Evolutionary conservation across 2,113 vertebrate genomes (phyloP).

Genomic region (Miniopterus natalensis): DNA sequence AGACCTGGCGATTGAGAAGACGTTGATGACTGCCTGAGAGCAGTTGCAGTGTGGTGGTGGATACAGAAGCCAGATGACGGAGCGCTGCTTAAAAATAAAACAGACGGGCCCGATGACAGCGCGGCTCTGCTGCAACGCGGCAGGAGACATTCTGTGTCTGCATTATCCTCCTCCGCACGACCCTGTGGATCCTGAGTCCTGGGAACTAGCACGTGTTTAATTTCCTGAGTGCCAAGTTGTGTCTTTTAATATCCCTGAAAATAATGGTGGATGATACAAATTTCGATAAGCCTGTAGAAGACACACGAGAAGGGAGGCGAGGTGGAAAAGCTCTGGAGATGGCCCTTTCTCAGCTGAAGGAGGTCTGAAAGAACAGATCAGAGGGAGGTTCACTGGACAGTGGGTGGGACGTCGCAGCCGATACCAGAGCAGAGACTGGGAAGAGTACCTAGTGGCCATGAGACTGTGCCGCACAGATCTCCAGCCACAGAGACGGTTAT

Average conservation of each 20-base stretch:
- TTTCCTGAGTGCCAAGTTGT: background rate
- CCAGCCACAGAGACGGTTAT: background rate
- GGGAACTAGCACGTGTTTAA: background rate
- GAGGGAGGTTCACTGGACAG: background rate
- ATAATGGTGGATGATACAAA: background rate
- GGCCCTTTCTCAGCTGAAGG: background rate
- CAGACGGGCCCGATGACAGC: rapidly evolving
- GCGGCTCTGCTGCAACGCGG: rapidly evolving
- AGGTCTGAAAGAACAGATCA: background rate
- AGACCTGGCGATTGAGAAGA: background rate
- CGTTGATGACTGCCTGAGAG: background rate
- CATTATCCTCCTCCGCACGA: background rate
- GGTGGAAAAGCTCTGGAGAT: background rate
- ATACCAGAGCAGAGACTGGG: background rate
- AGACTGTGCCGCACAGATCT: background rate
- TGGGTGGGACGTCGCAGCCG: rapidly evolving
- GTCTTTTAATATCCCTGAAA: background rate
- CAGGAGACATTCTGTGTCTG: rapidly evolving
- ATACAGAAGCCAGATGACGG: background rate
- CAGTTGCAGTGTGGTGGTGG: background rate
- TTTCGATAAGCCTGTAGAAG: background rate
- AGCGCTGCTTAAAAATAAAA: background rate
- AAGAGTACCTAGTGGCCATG: background rate
- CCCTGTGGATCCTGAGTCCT: background rate
- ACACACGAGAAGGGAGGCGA: background rate